Base-by-base conservation (phyloP, 2,797 vertebrate genomes). In the Austrolebias charrua region DNA sequence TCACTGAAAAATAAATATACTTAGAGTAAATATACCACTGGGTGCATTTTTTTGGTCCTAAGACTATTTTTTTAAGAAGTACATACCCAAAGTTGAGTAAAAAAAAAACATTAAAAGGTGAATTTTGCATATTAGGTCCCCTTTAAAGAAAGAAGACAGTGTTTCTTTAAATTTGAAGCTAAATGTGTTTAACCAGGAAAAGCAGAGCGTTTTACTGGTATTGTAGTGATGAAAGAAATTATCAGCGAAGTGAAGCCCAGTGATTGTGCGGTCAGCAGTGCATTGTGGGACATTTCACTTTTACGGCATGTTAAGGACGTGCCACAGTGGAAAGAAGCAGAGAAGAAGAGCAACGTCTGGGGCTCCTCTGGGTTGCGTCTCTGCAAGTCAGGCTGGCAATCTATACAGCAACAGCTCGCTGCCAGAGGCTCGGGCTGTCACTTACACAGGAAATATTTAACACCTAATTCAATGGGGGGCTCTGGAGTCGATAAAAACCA, bases 391-490 rank as follows among this genome's bases (percentile, higher is more conserved):
- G 56, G 53, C 62, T 60, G 65, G 65, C 48, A 65, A 73, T 70
- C 66, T 64, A 75, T 65, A 73, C 42, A 66, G 19, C 46, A 63
- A 47, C 57, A 69, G 61, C 52, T 54, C 18, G 7, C n/a, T 57
- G 48, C 61, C 63, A 59, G 28, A 50, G 52, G 42, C 70, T 61
- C 60, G 6, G 14, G 69, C 51, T 77, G 77, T 81, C 84, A 73
- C 48, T 84, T 75, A 73, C 74, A 78, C 66, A 69, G 44, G 50
- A 69, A 69, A 74, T 69, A 78, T 71, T 78, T 80, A 76, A 83
- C 79, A 84, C 72, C 69, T 69, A 57, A 72, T 63, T 78, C 71
- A 76, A 54, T 19, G 14, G 62, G 50, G 71, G 50, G 18, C 52
- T 56, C 56, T 49, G 54, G 19, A 60, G 59, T 63, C 67, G 63